Evolutionary conservation across 2,113 vertebrate species (phyloP), one percentile per base, ranked within the genome.

Genomic region (Lepisosteus osseus): DNA sequence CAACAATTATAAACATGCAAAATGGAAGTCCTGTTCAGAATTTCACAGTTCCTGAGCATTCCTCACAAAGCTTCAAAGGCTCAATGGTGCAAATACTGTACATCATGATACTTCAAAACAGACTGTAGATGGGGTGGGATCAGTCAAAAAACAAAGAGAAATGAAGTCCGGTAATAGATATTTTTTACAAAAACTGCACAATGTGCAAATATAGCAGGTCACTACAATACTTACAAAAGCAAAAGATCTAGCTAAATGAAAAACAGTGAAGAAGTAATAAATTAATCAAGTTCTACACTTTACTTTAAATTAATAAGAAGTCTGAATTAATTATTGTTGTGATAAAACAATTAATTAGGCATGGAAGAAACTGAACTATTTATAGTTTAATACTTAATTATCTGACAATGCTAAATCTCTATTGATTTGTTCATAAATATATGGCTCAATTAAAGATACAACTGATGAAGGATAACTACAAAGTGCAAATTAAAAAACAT

Each of bases 351-450:
- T 61, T 86, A 87, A 91, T 90, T 83, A 87, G 78, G 84, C 79
- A 79, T 69, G 72, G 75, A 74, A 61, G 69, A 71, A 84, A 78
- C 61, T 74, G 61, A 83, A 83, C 83, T 88, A 88, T 88, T 89
- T 86, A 87, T 87, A 82, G 85, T 66, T 83, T 65, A 59, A 71
- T 17, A 63, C 73, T 82, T 90, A 88, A 91, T 87, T 80, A 90
- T 89, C 79, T 77, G 77, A 78, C 81, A 78, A 73, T 73, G 79
- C 78, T 86, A 84, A 85, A 84, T 83, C 81, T 83, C 82, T 81
- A 92, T 91, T 89, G 89, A 92, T 89, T 88, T 72, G 67, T 76
- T 13, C 77, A 78, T 86, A 90, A 89, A 90, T 89, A 87, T 90
- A 91, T 82, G 80, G 84, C 86, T 90, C 87, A 88, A 87, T 90